Percentiles rank a stretch among this genome's conserved stretches.
Conservation (phyloP, 2,113 vertebrate genomes). For the Pelobates fuscus region DNA sequence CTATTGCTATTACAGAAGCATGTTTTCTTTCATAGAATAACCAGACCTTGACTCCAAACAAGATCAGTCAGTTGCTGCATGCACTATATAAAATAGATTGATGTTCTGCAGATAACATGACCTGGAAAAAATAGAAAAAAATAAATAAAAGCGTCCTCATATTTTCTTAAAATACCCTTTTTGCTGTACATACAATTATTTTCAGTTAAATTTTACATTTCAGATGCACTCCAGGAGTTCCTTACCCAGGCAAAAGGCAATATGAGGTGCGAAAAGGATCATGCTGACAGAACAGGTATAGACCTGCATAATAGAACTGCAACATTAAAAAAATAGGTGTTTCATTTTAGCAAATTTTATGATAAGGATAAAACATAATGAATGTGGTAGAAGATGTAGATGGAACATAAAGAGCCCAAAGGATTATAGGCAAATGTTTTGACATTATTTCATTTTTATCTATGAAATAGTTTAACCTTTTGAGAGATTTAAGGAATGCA, state of each 20-base stretch:
- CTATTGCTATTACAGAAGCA: no score
- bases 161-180: conserved; percentile 55
- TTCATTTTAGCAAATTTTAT: conserved; percentile 88
- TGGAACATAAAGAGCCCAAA: conserved; percentile 70
- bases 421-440: conserved; percentile 67
- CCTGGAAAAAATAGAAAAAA: background rate
- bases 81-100: no score
- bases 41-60: no score
- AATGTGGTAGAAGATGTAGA: conserved; percentile 81
- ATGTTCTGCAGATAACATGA: background rate
- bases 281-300: conserved; percentile 88
- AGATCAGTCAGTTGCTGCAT: no score
- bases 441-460: conserved; percentile 66
- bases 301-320: conserved; percentile 89
- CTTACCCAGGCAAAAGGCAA: conserved; percentile 85
- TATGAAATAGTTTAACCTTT: conserved; percentile 42
- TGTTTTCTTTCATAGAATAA: no score
- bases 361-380: conserved; percentile 78
- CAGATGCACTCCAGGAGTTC: conserved; percentile 71
- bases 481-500: background rate
- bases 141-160: conserved; percentile 8
- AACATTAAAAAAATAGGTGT: conserved; percentile 69
- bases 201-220: conserved; percentile 70
- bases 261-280: conserved; percentile 94
- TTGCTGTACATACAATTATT: conserved; percentile 70